A percentile compares a stretch with the other conserved stretches of the same genome.
Conservation (phyloP, 1,140 invertebrate species). For the Drosophila subpulchrella region DNA sequence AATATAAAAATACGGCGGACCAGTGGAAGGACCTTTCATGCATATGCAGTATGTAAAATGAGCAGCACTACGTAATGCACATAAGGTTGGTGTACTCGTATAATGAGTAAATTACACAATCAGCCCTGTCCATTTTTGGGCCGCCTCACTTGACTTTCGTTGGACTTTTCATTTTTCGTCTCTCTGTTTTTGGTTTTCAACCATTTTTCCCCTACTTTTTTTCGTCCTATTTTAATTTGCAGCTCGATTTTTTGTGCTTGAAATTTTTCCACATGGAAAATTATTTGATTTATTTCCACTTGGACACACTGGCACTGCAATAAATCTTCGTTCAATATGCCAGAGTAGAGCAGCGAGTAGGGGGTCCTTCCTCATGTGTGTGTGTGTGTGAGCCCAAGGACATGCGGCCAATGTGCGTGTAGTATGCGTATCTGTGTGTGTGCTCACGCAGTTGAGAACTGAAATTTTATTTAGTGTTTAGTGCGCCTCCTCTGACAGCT, state of each 20-base stretch:
- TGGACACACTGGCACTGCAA: slow-evolving; percentile 82
- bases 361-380: slow-evolving; percentile 24
- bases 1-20: slow-evolving; percentile 74
- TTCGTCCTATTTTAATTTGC: slow-evolving; percentile 67
- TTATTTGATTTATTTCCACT: slow-evolving; percentile 84
- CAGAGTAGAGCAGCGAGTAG: slow-evolving; percentile 58
- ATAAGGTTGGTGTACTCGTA: slow-evolving; percentile 55
- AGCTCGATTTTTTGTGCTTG: slow-evolving; percentile 56
- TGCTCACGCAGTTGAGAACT: slow-evolving; percentile 74
- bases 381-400: slow-evolving; percentile 56
- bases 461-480: slow-evolving; percentile 83
- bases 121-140: slow-evolving; percentile 53
- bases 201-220: slow-evolving; percentile 14
- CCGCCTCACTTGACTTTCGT: slow-evolving; percentile 66
- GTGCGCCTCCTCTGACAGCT: slow-evolving; percentile 77
- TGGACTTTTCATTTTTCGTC: slow-evolving; percentile 38
- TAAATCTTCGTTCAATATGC: slow-evolving; percentile 84
- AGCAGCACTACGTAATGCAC: slow-evolving; percentile 59
- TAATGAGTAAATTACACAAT: slow-evolving; percentile 82
- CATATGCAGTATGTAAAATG: slow-evolving; percentile 77
- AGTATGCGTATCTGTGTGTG: slow-evolving; percentile 22
- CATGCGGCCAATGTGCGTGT: slow-evolving; percentile 51
- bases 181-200: slow-evolving; percentile 39
- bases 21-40: slow-evolving; percentile 49
- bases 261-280: slow-evolving; percentile 84